Evolutionary conservation across 2,113 vertebrate genomes (phyloP), one percentile per base, ranked within the genome.

Genomic region (Cariama cristata): DNA sequence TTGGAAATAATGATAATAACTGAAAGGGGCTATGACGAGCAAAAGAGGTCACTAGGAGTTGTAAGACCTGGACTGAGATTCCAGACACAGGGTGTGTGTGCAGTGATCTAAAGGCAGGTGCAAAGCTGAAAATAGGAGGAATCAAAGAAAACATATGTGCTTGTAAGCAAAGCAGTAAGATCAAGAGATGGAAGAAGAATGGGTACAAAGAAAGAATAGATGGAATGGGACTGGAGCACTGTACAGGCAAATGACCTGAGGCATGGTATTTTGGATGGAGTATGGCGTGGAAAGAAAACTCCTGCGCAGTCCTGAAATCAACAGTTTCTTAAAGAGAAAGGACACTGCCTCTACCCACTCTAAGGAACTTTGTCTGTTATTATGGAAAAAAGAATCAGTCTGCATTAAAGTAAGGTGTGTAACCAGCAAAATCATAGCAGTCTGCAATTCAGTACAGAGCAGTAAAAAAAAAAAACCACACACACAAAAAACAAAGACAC

Each of bases 331-430:
- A 22, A 86, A 55, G 75, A 89, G 62, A 69, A 87, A 44, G 19
- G 47, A 33, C 22, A 27, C 89, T 55, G 42, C 49, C 56, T 86
- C 84, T 82, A 64, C 38, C 21, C 55, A 42, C 56, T 32, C 58
- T 73, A 64, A 85, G 71, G 80, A 97, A 81, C 93, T 90, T 93
- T 49, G 88, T 88, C 59, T 77, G 5, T 62, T 80, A 38, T 49
- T 42, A 87, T 10, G 23, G 62, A 72, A 62, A 71, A 71, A 90
- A 82, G 42, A 83, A 68, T 64, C 66, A 68, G 63, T 38, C 45
- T 18, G 17, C 71, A 59, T 84, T 79, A 33, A 75, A 91, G 28
- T 56, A 66, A 79, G 69, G 58, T 47, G 64, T 49, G 76, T 67
- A 80, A 88, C 55, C 55, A 95, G 35, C n/a, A 87, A 94, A 93